These are phyloP conservation scores for Gastrophryne carolinensis DNA, from an alignment of 2,797 vertebrate genomes.

Conservation along the genomic window DNA sequence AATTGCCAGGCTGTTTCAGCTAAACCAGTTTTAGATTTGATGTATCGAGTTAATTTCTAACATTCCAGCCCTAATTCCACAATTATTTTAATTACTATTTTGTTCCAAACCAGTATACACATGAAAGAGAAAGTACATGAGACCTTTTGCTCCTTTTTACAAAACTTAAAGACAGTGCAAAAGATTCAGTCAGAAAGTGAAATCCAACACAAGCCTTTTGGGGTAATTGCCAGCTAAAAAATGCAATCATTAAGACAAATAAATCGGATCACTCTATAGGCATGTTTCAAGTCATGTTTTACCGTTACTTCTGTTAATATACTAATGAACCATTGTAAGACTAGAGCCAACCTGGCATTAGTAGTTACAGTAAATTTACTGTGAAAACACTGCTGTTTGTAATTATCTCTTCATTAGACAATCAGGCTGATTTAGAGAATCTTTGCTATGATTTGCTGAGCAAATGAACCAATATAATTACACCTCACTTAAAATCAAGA, in stretches of 20 bases:
- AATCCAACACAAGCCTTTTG: conserved; percentile 55
- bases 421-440: conserved; percentile 79
- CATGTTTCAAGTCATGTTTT: conserved; percentile 63
- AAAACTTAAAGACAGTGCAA: background rate
- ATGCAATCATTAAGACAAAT: conserved; percentile 60
- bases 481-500: conserved; percentile 79
- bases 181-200: background rate
- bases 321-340: conserved; percentile 77
- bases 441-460: conserved; percentile 76
- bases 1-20: no score
- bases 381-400: conserved; percentile 77
- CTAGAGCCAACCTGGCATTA: conserved; percentile 73
- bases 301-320: conserved; percentile 71
- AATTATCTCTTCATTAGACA: conserved; percentile 85
- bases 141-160: background rate
- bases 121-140: no score
- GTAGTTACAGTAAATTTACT: conserved; percentile 74
- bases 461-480: conserved; percentile 81
- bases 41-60: no score
- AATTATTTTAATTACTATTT: no score
- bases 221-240: conserved; percentile 59
- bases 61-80: no score
- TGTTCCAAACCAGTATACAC: no score
- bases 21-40: no score
- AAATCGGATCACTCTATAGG: conserved; percentile 56